These are phyloP conservation scores for Nephrotoma guestfalica DNA, from an alignment of 2,888 invertebrate species.

Conservation along the genomic window DNA sequence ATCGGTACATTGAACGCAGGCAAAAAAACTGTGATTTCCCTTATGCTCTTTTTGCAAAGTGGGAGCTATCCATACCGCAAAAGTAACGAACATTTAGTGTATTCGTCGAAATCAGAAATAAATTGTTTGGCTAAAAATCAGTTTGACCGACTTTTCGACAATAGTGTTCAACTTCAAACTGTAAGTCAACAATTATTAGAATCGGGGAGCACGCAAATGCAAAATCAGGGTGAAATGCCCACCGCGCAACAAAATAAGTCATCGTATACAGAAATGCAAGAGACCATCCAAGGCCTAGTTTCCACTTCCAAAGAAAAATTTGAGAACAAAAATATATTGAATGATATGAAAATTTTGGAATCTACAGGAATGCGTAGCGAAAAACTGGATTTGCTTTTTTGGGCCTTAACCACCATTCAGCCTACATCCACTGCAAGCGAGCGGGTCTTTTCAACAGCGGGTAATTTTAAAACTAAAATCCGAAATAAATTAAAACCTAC, in stretches of 20 bases:
- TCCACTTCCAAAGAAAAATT: neutral
- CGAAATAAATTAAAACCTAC: neutral
- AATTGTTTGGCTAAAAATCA: too few relatives aligned
- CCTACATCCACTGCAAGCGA: neutral
- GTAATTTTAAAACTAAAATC: neutral
- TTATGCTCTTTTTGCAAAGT: slow-evolving; percentile 1
- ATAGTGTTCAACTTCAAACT: neutral
- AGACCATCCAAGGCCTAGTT: neutral
- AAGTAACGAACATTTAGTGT: neutral
- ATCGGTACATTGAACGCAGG: neutral
- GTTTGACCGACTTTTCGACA: too few relatives aligned
- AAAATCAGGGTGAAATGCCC: neutral
- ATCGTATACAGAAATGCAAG: neutral
- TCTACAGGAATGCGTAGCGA: neutral
- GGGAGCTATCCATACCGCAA: neutral
- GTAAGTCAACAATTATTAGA: neutral
- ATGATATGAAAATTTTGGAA: neutral
- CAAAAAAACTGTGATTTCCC: neutral
- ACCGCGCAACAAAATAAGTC: neutral
- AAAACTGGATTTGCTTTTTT: neutral
- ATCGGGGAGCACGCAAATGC: neutral
- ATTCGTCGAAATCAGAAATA: too few relatives aligned
- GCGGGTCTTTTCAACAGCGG: neutral
- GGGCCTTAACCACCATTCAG: neutral
- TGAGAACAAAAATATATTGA: neutral